Conservation (phyloP, 2,113 vertebrate genomes). For the Tetrax tetrax region DNA sequence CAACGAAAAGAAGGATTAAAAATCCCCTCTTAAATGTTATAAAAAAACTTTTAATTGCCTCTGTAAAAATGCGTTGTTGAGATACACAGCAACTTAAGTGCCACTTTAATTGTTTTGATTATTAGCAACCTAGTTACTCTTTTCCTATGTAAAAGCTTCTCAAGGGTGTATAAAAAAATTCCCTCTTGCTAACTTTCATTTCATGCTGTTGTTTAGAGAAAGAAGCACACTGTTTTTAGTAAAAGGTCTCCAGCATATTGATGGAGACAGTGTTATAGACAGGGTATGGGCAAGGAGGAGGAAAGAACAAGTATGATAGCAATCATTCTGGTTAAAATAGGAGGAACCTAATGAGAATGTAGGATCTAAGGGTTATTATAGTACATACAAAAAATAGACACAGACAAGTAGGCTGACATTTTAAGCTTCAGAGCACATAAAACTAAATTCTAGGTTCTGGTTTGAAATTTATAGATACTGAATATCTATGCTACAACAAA, state of each 20-base stretch:
- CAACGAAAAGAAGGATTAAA: not conserved
- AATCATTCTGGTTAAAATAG: not conserved
- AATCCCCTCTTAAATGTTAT: not conserved
- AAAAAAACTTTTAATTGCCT: conserved; percentile 1
- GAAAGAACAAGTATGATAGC: not conserved
- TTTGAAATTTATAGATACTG: not conserved
- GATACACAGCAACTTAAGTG: conserved; percentile 5
- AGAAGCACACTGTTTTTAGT: conserved; percentile 8
- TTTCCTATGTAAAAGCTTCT: conserved; percentile 28
- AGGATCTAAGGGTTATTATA: not conserved
- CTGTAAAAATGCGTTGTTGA: conserved; percentile 18
- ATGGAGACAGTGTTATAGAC: not conserved
- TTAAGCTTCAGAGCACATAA: not conserved
- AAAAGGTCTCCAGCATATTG: not conserved
- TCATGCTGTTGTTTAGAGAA: conserved; percentile 17
- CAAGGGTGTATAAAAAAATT: not conserved
- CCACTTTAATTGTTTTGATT: conserved; percentile 54
- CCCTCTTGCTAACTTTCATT: conserved; percentile 20
- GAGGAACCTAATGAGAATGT: not conserved
- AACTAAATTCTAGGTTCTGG: not conserved
- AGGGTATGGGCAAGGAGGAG: not conserved
- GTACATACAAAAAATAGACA: not conserved
- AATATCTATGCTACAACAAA: not conserved
- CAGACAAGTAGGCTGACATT: not conserved
- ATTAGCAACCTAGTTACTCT: conserved; percentile 3